These are phyloP conservation scores for Trachemys scripta DNA, from an alignment of 2,113 vertebrate genomes.

Conservation along the genomic window DNA sequence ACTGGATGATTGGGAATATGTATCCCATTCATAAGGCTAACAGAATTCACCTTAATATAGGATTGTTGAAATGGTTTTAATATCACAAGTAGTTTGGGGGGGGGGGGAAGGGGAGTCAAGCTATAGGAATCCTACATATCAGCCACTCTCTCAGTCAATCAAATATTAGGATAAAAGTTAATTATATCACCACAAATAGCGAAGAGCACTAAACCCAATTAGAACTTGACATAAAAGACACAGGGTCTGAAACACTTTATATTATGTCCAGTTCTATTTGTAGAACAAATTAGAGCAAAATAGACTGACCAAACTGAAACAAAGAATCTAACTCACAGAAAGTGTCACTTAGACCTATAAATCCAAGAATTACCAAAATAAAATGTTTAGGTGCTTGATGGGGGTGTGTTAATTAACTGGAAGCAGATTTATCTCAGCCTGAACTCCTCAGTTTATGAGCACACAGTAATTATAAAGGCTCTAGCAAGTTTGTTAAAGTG, in stretches of 20 bases:
- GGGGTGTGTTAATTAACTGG: neutral
- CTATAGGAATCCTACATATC: neutral
- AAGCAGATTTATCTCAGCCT: neutral
- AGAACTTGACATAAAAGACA: neutral
- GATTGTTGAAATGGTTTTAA: constrained; percentile 34
- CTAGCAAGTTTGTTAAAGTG: neutral
- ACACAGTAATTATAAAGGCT: neutral
- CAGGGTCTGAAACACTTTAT: neutral
- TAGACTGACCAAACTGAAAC: neutral
- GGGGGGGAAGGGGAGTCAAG: neutral
- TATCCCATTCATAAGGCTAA: constrained; percentile 48
- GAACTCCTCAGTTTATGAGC: neutral
- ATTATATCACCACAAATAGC: neutral
- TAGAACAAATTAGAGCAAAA: neutral
- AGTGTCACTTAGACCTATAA: neutral
- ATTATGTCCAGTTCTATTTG: neutral
- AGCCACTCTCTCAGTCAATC: constrained; percentile 10
- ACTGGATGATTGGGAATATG: neutral
- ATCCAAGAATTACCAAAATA: neutral
- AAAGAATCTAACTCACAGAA: neutral
- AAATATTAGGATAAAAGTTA: constrained; percentile 18
- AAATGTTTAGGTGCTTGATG: neutral
- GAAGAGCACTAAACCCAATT: neutral
- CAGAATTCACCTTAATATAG: constrained; percentile 46
- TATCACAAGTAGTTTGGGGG: constrained; percentile 26